Conservation (phyloP, 2,888 invertebrate species). For the Penaeus monodon region DNA sequence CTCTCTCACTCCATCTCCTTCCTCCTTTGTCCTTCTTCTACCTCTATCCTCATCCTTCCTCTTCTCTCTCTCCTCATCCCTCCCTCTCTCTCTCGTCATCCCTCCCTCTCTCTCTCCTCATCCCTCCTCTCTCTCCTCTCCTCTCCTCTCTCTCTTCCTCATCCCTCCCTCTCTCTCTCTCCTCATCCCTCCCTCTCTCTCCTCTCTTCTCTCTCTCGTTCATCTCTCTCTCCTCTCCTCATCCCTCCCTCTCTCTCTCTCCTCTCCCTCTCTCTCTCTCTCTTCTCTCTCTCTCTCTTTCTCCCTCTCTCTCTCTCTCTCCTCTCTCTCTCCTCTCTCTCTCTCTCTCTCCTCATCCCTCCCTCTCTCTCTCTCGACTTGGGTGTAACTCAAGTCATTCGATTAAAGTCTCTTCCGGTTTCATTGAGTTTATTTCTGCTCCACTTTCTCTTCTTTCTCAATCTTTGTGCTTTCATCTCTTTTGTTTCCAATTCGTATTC, state of each 20-base stretch:
- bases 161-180: neutral
- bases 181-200: neutral
- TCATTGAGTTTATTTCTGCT: neutral
- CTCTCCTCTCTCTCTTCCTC: no score
- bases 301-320: neutral
- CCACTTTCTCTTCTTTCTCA: neutral
- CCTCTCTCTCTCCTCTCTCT: neutral
- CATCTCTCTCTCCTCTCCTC: no score
- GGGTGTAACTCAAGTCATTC: neutral
- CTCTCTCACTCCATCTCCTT: no score
- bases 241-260: neutral
- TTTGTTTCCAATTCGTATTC: neutral
- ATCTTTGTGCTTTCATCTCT: neutral
- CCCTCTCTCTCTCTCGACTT: neutral
- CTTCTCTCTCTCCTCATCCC: neutral
- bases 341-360: neutral
- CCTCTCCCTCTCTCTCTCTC: no score
- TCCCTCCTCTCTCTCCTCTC: neutral
- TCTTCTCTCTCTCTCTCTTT: neutral
- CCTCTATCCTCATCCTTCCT: neutral
- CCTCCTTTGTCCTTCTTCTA: no score
- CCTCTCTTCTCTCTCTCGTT: neutral
- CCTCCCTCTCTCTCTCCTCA: neutral
- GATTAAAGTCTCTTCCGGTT: no score
- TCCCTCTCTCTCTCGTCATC: neutral